phyloP scores from a whole-genome alignment of 1,140 invertebrate genomes.

The Phenacoccus solenopsis region DNA sequence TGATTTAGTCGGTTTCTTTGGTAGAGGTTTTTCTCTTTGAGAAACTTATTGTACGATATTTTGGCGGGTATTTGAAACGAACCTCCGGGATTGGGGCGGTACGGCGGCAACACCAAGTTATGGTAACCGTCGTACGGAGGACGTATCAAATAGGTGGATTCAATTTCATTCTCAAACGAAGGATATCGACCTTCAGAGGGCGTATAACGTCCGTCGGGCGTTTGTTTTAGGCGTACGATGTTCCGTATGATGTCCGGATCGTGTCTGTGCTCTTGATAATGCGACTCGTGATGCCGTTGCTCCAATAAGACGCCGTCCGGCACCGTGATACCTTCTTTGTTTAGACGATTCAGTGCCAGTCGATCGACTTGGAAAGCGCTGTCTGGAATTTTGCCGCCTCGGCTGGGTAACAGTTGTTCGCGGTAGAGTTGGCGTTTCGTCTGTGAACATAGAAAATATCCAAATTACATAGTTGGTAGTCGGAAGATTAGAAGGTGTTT shows the following conservation, averaged over 20 bases:
- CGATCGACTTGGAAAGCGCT: slow-evolving; percentile 47
- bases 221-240: slow-evolving; percentile 27
- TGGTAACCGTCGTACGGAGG: slow-evolving; percentile 22
- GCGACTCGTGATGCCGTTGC: slow-evolving; percentile 31
- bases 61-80: slow-evolving; percentile 23
- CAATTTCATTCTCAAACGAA: slow-evolving; percentile 26
- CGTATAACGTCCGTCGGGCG: slow-evolving; percentile 25
- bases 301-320: slow-evolving; percentile 46
- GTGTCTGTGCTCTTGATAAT: slow-evolving; percentile 29
- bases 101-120: slow-evolving; percentile 21
- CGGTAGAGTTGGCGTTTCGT: slow-evolving; percentile 49
- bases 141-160: slow-evolving; percentile 28
- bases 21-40: not conserved
- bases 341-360: slow-evolving; percentile 44
- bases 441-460: slow-evolving; percentile 28
- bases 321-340: slow-evolving; percentile 47
- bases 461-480: too few relatives aligned
- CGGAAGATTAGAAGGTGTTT: too few relatives aligned
- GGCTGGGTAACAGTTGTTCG: slow-evolving; percentile 45
- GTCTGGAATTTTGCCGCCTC: slow-evolving; percentile 50
- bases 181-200: slow-evolving; percentile 26
- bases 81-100: slow-evolving; percentile 20
- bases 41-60: slow-evolving; percentile 19
- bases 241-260: slow-evolving; percentile 26
- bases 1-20: slow-evolving; percentile 20